Evolutionary conservation across 2,888 invertebrate genomes (phyloP).

Genomic region (Epistrophella euchroma): DNA sequence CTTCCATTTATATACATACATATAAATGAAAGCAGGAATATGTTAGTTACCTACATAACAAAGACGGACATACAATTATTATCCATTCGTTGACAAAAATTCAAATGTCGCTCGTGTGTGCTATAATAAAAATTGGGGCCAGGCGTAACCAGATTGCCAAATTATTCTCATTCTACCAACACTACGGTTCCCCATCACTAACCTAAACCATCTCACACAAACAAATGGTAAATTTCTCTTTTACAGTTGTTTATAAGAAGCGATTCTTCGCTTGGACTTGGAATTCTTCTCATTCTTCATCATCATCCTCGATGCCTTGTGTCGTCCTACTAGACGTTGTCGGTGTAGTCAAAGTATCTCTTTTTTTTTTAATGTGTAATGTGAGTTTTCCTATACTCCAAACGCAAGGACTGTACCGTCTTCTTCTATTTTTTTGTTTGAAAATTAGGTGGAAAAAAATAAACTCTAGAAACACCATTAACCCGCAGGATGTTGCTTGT

Average conservation of each 20-base stretch:
- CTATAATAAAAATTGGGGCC: constrained; percentile 70
- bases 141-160: constrained; percentile 66
- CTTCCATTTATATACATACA: background rate
- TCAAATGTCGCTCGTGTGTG: constrained; percentile 61
- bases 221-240: constrained; percentile 6
- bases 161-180: constrained; percentile 40
- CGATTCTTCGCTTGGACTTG: constrained; percentile 14
- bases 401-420: background rate
- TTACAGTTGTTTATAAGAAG: constrained; percentile 14
- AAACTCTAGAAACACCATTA: constrained; percentile 71
- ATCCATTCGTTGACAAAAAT: constrained; percentile 49
- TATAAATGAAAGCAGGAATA: too few relatives aligned
- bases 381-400: constrained; percentile 34
- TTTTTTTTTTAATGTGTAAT: constrained; percentile 47
- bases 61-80: constrained; percentile 42
- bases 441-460: constrained; percentile 71
- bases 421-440: constrained; percentile 10
- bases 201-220: background rate
- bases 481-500: constrained; percentile 41
- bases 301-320: constrained; percentile 12
- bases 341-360: background rate
- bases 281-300: constrained; percentile 13
- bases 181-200: background rate
- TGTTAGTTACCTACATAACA: too few relatives aligned
- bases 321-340: background rate